Base-by-base conservation (phyloP, 1,140 invertebrate genomes). In the Bombus fervidus region DNA sequence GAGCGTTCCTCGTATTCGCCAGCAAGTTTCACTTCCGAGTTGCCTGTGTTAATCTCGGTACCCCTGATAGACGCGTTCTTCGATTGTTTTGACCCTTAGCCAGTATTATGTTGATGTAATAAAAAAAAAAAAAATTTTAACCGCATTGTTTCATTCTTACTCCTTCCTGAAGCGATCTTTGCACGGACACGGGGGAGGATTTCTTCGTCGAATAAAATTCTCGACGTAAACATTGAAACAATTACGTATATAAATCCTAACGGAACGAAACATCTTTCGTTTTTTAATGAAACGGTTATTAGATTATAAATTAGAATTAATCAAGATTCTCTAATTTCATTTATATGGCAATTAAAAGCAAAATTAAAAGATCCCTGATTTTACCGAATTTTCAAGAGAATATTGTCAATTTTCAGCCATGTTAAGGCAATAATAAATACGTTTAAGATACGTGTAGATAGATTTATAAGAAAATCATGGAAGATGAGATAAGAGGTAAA, bases 81-180 rank as follows among this genome's bases (percentile, higher is more conserved):
- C 91, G 71, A 94, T 93, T 93, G 91, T 93, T 92, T 94, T 92
- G 87, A 92, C 92, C 92, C 91, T 92, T 92, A 94, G 92, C 86
- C 91, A 94, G 92, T 93, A 94, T 94, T 94, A 94, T 89, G 92
- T 94, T 94, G 87, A 93, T 92, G 91, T 92, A 93, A 93, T 94
- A 93, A 93, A 93, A 92, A 90, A 91, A 39, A 89, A 91, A 86
- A 83, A 91, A 86, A 81, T 89, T 90, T 91, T 91, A 91, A 91
- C 86, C 86, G 84, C 90, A 79, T n/a, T 41, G 18, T 25, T 5
- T 22, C 64, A 1, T 53, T 37, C 37, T 62, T 62, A 13, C 10
- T 39, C 12, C 4, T 57, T 8, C n/a, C 71, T 8, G 3, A n/a
- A 68, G 18, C 31, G 22, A 66, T 31, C 10, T 1, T 10, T 1